A percentile compares a stretch with the other conserved stretches of the same genome.
phyloP scores from a whole-genome alignment of 2,113 vertebrate genomes.

The Macquaria australasica region DNA sequence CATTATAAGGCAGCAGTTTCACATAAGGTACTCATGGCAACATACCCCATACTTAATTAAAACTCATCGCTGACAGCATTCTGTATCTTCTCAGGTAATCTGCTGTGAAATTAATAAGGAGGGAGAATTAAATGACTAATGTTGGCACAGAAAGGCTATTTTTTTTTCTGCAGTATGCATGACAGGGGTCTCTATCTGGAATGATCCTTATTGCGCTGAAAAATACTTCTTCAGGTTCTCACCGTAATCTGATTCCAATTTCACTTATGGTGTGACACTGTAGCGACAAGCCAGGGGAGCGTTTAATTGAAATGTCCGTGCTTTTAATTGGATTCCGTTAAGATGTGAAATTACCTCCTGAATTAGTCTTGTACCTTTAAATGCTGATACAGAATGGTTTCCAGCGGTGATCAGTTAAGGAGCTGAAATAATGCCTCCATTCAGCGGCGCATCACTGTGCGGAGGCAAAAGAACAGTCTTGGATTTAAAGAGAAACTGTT shows the following conservation, averaged over 20 bases:
- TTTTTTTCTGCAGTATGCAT: conserved; percentile 73
- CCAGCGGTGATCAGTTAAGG: conserved; percentile 80
- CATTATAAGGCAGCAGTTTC: conserved; percentile 83
- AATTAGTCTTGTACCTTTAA: conserved; percentile 82
- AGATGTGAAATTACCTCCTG: conserved; percentile 86
- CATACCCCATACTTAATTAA: conserved; percentile 86
- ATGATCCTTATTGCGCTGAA: conserved; percentile 79
- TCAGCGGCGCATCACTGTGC: conserved; percentile 60
- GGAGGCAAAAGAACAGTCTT: conserved; percentile 60
- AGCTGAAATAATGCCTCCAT: conserved; percentile 76
- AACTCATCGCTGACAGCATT: conserved; percentile 81
- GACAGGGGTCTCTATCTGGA: conserved; percentile 83
- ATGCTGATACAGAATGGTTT: conserved; percentile 77
- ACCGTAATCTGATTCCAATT: conserved; percentile 88
- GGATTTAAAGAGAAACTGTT: conserved; percentile 70
- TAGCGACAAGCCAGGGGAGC: conserved; percentile 73
- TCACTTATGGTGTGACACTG: conserved; percentile 82
- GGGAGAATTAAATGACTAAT: conserved; percentile 81
- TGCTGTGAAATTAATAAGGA: conserved; percentile 87
- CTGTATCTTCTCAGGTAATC: conserved; percentile 86
- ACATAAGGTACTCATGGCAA: conserved; percentile 79
- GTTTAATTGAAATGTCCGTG: conserved; percentile 85
- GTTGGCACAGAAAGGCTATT: conserved; percentile 75
- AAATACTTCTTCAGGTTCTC: conserved; percentile 79
- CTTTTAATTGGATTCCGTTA: conserved; percentile 87